Evolutionary conservation across 2,888 invertebrate genomes (phyloP).

Genomic region (Neuroscelio doddi): DNA sequence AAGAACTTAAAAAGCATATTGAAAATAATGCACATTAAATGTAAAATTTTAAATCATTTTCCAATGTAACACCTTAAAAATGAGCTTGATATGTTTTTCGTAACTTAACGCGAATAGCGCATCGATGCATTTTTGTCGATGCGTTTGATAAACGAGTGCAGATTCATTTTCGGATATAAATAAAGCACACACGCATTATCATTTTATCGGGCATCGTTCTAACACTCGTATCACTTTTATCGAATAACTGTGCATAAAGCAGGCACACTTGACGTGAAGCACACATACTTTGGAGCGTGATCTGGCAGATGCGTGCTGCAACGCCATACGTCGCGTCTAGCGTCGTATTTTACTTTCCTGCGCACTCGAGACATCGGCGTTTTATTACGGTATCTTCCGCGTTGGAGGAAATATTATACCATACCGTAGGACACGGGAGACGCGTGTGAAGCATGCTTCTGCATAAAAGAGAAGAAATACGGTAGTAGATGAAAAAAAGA

Average conservation of each 20-base stretch:
- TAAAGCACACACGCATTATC: not conserved
- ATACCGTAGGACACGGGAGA: slow-evolving; percentile 15
- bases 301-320: no score
- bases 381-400: slow-evolving; percentile 18
- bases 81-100: no score
- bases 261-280: slow-evolving; percentile 11
- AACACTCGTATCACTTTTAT: slow-evolving; percentile 22
- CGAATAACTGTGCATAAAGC: slow-evolving; percentile 26
- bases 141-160: no score
- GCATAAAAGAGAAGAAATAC: slow-evolving; percentile 28
- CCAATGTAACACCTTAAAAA: no score
- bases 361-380: not conserved
- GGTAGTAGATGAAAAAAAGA: slow-evolving; percentile 25
- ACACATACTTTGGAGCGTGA: slow-evolving; percentile 28
- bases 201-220: slow-evolving; percentile 13
- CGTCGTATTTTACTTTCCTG: not conserved
- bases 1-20: no score
- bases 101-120: no score
- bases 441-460: slow-evolving; percentile 20
- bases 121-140: no score
- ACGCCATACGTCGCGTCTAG: slow-evolving; percentile 17
- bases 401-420: slow-evolving; percentile 23
- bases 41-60: no score
- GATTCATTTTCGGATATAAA: no score
- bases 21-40: no score